Base-by-base conservation (phyloP, 1,140 invertebrate species). In the Zaprionus ornatus region DNA sequence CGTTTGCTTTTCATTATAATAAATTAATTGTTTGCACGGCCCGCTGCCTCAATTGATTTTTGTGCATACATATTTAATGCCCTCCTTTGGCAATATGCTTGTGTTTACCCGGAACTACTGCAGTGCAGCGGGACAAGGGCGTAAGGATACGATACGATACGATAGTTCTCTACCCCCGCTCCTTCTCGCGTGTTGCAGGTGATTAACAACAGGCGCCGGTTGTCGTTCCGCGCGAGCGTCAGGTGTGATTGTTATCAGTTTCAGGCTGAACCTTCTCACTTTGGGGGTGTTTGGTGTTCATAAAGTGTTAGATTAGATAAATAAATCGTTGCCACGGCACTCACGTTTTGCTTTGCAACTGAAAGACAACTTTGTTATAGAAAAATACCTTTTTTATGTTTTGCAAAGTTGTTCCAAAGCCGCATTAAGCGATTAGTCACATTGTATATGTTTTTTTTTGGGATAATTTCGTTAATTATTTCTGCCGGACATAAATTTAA, bases 1-100 rank as follows among this genome's bases (percentile, higher is more conserved):
- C 66, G 76, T 88, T 74, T 78, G 52, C 74, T 63, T 87, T 87
- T 88, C 77, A 88, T 87, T 80, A 78, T 78, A 84, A 84, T 74
- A 75, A 83, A 87, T 80, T 70, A 87, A 79, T 77, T 86, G 66
- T 35, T 74, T 68, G 68, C 59, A 71, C 48, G 74, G 21, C 29
- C 15, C 29, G 45, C 55, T 52, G 21, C 35, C 70, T 77, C 65
- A 50, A 79, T 82, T 61, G 75, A 70, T 54, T 59, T 68, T 68
- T 66, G 61, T 82, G 68, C 60, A 82, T 82, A 55, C 71, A 82
- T 85, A 73, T 76, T 77, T 77, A 80, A 80, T 69, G 63, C 27
- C 37, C 42, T 67, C 12, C 56, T 35, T 62, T 42, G 37, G 17
- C 48, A 35, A 62, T 77, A 68, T 72, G 77, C 63, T 57, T 69